Evolutionary conservation across 2,113 vertebrate species (phyloP).

Genomic region (Phylloscopus trochilus): DNA sequence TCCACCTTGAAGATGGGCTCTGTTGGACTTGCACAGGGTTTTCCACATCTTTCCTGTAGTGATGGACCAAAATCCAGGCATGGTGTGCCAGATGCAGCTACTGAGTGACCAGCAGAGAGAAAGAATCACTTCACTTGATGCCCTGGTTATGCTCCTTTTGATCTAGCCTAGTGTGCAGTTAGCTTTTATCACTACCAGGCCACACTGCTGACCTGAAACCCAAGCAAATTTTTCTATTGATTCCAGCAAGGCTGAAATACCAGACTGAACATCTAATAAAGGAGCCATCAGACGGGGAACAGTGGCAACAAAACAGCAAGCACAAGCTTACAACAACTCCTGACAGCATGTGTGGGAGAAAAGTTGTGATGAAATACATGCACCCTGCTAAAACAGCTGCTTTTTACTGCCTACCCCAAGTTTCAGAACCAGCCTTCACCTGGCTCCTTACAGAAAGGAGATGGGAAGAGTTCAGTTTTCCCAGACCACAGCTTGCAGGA

Average conservation of each 20-base stretch:
- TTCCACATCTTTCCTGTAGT: neutral
- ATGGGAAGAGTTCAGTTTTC: neutral
- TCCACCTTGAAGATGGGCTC: neutral
- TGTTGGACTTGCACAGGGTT: neutral
- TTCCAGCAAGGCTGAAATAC: constrained; percentile 28
- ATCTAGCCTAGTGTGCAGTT: constrained; percentile 4
- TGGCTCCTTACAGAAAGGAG: neutral
- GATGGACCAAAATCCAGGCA: neutral
- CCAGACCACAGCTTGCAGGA: neutral
- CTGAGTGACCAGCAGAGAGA: neutral
- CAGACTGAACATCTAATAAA: constrained; percentile 22
- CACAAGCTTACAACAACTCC: neutral
- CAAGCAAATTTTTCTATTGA: constrained; percentile 32
- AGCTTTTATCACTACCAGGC: neutral
- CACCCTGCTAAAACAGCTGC: neutral
- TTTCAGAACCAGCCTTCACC: neutral
- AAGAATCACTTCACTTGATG: neutral
- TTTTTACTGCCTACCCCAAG: neutral
- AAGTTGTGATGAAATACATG: neutral
- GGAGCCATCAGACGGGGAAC: neutral
- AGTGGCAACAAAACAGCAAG: neutral
- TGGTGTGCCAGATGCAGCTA: neutral
- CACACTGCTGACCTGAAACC: constrained; percentile 31
- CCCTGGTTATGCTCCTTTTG: neutral
- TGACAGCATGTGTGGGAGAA: neutral